Percentiles rank a stretch among this genome's conserved stretches.
These are phyloP conservation scores for Pachyuromys duprasi DNA, from an alignment of 2,797 vertebrate genomes.

Conservation along the genomic window DNA sequence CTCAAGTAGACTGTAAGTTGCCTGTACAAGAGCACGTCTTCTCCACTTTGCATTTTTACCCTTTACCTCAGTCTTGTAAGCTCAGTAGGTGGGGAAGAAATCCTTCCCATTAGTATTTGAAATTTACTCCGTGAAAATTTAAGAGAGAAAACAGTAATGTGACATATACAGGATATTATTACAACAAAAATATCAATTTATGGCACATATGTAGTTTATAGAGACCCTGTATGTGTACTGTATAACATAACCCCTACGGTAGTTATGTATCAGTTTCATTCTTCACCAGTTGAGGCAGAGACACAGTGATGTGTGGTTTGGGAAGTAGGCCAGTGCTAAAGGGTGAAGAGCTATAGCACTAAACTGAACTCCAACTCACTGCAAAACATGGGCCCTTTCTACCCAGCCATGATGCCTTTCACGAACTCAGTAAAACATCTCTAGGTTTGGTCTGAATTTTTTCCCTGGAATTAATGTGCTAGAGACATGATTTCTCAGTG, in stretches of 20 bases:
- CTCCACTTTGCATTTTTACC: background rate
- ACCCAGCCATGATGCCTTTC: background rate
- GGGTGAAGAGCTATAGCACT: background rate
- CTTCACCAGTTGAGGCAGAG: background rate
- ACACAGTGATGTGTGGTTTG: background rate
- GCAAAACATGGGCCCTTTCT: background rate
- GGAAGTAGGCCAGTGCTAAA: background rate
- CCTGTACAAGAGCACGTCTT: background rate
- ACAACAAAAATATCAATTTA: background rate
- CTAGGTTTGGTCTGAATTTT: background rate
- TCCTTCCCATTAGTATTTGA: background rate
- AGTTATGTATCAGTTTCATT: background rate
- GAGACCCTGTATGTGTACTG: background rate
- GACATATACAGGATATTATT: background rate
- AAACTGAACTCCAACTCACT: background rate
- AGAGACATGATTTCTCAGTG: background rate
- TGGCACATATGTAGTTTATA: background rate
- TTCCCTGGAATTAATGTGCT: background rate
- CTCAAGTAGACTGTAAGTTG: background rate
- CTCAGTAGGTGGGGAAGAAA: background rate
- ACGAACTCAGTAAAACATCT: background rate
- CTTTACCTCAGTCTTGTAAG: background rate
- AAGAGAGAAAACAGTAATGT: background rate
- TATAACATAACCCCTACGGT: background rate
- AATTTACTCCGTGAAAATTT: background rate